Evolutionary conservation across 2,888 invertebrate species (phyloP), one percentile per base, ranked within the genome.

Genomic region (Nymphalis urticae): DNA sequence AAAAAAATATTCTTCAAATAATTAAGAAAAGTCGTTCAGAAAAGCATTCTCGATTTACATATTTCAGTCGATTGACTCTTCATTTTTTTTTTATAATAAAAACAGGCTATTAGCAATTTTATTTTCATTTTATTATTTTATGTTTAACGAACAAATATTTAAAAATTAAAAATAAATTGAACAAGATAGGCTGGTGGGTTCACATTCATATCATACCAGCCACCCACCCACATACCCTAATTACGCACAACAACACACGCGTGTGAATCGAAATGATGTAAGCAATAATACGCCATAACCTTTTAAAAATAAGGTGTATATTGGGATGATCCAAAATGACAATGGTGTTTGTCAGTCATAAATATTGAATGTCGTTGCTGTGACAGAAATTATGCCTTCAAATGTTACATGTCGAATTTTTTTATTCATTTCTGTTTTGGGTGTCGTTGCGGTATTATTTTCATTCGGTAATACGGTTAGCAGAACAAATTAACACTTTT

Each of bases 301-400:
- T 6, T 1, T 42, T 42, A 1, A 1, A 4, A 3, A 19, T 69
- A 69, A 69, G 64, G 69, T 27, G 7, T 24, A 69, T 42, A 50
- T 62, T 61, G 1, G 48, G n/a, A 21, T 60, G 24, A 36, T 50
- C 27, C 32, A 48, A 17, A 48, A 53, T 5, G 19, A 13, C 50
- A 42, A 48, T 56, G 27, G 64, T 65, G 62, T 69, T 62, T 69
- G 62, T 64, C 61, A 69, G 61, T 64, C 66, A 79, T 82, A 81
- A 79, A 81, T 81, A 81, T 81, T 81, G 80, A 80, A 76, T 75
- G 75, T 69, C 69, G 72, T 73, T 78, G 77, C 76, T 77, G 76
- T 78, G 78, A 80, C 79, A 79, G 75, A 75, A 79, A 79, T 79
- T 76, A 79, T 76, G 74, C 75, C 74, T 72, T 75, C 72, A 72